Evolutionary conservation across 2,797 vertebrate genomes (phyloP), one percentile per base, ranked within the genome.

Genomic region (Eutrigla gurnardus): DNA sequence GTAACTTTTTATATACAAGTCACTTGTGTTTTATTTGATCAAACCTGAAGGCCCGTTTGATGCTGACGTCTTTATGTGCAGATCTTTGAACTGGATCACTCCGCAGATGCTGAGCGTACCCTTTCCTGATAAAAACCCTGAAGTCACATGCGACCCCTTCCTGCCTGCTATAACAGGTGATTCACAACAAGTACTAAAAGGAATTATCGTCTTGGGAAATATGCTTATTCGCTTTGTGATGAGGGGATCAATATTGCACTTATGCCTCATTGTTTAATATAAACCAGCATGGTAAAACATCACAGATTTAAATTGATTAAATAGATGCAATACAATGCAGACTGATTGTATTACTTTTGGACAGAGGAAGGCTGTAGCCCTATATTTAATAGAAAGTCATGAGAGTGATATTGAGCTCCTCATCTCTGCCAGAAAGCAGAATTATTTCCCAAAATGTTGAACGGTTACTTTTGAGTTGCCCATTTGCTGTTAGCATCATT

Each of bases 31-130:
- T 6, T 25, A 8, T 55, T 35, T 65, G 8, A 77, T 39, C 6
- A 33, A 47, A 64, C 50, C 18, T 32, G 0, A 45, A 43, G 12
- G 5, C 50, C 14, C 4, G 12, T 42, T 61, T 73, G 35, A 75
- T 18, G 45, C 8, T 17, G 9, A 57, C 64, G 17, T 69, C 15
- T 75, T 85, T 66, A 32, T 75, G 73, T 80, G 73, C 88, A 96
- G 95, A 43, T 93, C 95, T 13, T 92, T 96, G 54, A 95, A 94
- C 75, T 96, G 95, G 95, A 90, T 96, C 5, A 96, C 94, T 5
- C 93, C 94, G 0, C 87, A 93, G 81, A 96, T 96, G 94, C 90
- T 96, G 52, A 77, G 85, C 0, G 93, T 96, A 8, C 94, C 95
- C 40, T 93, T 94, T 65, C 89, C 93, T 43, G 87, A 92, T 33